These are phyloP conservation scores for Phenganax stokvisi DNA, from an alignment of 92 coral and sea anemone species.

Conservation along the genomic window DNA sequence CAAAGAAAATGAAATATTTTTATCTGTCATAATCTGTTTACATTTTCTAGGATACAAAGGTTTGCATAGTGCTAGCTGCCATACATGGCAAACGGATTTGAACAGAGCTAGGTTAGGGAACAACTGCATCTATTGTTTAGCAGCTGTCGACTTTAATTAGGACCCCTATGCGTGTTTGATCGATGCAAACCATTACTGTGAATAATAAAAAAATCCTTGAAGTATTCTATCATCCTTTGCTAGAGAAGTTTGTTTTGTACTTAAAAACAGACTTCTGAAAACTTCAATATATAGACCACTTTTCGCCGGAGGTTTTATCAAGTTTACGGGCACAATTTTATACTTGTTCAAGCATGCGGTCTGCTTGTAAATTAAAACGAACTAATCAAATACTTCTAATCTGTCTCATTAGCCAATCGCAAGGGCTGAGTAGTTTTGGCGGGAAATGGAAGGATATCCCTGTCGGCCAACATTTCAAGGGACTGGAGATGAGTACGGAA, in stretches of 20 bases:
- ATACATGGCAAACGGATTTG: conserved; percentile 11
- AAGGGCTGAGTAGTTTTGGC: too few species aligned
- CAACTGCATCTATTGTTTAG: conserved; percentile 8
- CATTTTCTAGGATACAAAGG: neutral
- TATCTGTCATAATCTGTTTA: neutral
- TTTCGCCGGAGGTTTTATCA: too few species aligned
- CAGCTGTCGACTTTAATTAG: conserved; percentile 19
- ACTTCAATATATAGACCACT: too few species aligned
- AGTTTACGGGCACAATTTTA: too few species aligned
- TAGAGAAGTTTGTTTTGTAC: neutral
- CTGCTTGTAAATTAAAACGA: too few species aligned
- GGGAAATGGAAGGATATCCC: too few species aligned
- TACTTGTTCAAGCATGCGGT: too few species aligned
- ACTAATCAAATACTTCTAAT: too few species aligned
- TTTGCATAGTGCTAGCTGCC: neutral
- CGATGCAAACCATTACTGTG: neutral
- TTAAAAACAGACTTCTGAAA: too few species aligned
- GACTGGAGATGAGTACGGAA: too few species aligned
- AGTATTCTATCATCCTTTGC: neutral
- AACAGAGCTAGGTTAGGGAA: neutral
- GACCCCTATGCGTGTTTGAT: conserved; percentile 15
- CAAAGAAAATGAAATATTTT: neutral
- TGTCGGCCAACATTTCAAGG: too few species aligned
- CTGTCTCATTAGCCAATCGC: too few species aligned
- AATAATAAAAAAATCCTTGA: neutral